A percentile compares a stretch with the other conserved stretches of the same genome.
These are phyloP conservation scores for Pharmacophagus antenor DNA, from an alignment of 2,888 invertebrate species.

Conservation along the genomic window DNA sequence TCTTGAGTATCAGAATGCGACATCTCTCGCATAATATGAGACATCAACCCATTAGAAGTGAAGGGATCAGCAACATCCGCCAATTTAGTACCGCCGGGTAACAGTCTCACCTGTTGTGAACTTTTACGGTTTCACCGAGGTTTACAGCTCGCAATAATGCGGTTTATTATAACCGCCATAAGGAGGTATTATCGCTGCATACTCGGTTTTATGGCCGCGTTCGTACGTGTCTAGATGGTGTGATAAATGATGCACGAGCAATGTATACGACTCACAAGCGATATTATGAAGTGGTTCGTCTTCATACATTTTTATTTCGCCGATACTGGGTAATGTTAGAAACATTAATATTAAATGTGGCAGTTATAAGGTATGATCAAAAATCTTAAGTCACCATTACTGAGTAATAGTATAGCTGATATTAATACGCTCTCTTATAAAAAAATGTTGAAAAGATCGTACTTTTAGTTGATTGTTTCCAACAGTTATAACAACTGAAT, in stretches of 20 bases:
- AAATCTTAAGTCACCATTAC: neutral
- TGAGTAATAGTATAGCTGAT: neutral
- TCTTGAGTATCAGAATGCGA: slow-evolving; percentile 6
- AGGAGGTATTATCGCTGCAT: slow-evolving; percentile 28
- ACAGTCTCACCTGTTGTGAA: slow-evolving; percentile 51
- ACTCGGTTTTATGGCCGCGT: slow-evolving; percentile 21
- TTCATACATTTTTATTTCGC: neutral
- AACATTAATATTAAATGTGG: neutral
- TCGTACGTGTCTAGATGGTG: slow-evolving; percentile 26
- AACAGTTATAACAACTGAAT: too few relatives aligned
- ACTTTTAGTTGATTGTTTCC: too few relatives aligned
- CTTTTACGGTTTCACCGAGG: slow-evolving; percentile 42
- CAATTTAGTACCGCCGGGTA: slow-evolving; percentile 33
- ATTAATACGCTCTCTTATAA: too few relatives aligned
- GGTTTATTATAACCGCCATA: slow-evolving; percentile 31
- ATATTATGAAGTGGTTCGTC: slow-evolving; percentile 17
- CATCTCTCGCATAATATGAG: slow-evolving; percentile 13
- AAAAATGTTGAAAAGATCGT: too few relatives aligned
- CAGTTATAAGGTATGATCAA: neutral
- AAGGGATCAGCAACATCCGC: slow-evolving; percentile 31
- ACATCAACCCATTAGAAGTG: slow-evolving; percentile 30
- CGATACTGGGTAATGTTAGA: neutral
- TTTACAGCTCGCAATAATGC: slow-evolving; percentile 36
- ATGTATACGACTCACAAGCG: slow-evolving; percentile 18
- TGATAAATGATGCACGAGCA: slow-evolving; percentile 31